Conservation (phyloP, 2,113 vertebrate species). For the Brachirus orientalis region DNA sequence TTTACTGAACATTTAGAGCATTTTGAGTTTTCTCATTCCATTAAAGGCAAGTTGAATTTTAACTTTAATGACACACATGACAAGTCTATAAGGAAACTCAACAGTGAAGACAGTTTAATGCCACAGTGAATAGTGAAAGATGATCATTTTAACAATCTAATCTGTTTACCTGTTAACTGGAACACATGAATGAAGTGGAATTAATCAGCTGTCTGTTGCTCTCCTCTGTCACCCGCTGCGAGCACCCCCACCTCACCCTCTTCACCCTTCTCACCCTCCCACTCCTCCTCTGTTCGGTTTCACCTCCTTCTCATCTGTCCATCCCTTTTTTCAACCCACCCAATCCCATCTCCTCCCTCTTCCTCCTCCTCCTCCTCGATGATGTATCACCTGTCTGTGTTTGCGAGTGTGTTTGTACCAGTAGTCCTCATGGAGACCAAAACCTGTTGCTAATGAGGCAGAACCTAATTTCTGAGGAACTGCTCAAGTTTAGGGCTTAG, state of each 20-base stretch:
- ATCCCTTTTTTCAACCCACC: constrained; percentile 33
- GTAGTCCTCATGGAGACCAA: no score
- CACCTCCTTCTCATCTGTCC: no score
- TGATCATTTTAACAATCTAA: constrained; percentile 9
- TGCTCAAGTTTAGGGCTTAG: no score
- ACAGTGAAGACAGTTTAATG: no score
- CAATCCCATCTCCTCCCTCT: background rate
- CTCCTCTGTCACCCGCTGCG: constrained; percentile 43
- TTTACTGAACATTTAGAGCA: no score
- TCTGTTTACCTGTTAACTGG: constrained; percentile 14
- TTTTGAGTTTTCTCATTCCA: no score
- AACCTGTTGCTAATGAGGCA: no score
- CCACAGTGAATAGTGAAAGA: no score
- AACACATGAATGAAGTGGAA: constrained; percentile 18
- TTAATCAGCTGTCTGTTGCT: constrained; percentile 34
- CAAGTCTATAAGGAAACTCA: no score
- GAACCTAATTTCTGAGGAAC: no score
- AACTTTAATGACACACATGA: no score
- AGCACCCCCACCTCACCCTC: constrained; percentile 19
- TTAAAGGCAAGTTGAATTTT: no score
- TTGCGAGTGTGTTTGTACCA: constrained; percentile 8
- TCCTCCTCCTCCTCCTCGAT: constrained; percentile 32
- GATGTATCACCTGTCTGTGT: constrained; percentile 51
- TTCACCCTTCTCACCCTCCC: constrained; percentile 45
- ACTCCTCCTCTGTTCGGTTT: constrained; percentile 11